phyloP scores from a whole-genome alignment of 1,140 invertebrate genomes.

The Leptopilina boulardi region DNA sequence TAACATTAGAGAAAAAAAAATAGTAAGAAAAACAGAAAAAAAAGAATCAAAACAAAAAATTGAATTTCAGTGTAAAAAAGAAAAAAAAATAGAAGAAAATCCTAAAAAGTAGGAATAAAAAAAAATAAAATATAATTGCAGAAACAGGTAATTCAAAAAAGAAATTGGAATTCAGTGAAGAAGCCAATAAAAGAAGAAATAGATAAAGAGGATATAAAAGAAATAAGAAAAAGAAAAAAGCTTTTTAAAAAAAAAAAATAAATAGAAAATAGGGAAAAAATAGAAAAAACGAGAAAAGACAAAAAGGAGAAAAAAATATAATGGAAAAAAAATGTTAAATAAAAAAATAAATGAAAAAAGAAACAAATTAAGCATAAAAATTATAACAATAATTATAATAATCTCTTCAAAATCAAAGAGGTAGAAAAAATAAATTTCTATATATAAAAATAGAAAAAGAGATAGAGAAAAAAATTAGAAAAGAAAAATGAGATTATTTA shows the following conservation, averaged over 20 bases:
- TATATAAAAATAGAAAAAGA: too few species aligned
- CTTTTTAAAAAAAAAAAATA: not conserved
- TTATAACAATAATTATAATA: too few species aligned
- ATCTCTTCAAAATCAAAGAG: too few species aligned
- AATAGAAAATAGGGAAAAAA: not conserved
- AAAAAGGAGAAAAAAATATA: not conserved
- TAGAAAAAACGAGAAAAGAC: constrained; percentile 5
- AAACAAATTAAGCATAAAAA: not conserved
- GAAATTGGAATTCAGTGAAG: not conserved
- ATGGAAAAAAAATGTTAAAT: constrained; percentile 15
- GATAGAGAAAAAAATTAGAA: too few species aligned
- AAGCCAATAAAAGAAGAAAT: not conserved
- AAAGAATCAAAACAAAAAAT: not conserved
- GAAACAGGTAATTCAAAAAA: not conserved
- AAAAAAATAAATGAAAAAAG: constrained; percentile 35
- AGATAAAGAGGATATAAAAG: not conserved
- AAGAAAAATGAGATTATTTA: too few species aligned
- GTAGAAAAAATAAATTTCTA: too few species aligned
- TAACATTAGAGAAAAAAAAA: constrained; percentile 14
- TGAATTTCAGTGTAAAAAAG: not conserved
- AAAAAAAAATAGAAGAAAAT: not conserved
- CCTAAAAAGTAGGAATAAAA: not conserved
- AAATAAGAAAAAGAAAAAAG: not conserved
- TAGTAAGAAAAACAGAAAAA: constrained; percentile 34
- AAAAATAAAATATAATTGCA: too few species aligned